Base-by-base conservation (phyloP, 1,140 invertebrate species). In the Zaprionus ghesquierei region DNA sequence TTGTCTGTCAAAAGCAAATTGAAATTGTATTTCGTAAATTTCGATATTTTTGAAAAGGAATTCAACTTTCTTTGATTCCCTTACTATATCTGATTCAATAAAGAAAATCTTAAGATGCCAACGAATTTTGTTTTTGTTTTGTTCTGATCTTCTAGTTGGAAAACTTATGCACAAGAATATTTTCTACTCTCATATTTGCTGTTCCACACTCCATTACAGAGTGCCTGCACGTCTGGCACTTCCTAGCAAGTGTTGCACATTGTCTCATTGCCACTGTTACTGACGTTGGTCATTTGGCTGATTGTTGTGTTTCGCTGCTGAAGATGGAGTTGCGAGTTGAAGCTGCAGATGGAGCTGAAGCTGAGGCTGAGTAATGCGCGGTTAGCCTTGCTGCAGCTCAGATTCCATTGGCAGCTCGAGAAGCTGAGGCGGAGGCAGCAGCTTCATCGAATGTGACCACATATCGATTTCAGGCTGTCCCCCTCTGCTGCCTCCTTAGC, bases 381-480 rank as follows among this genome's bases (percentile, higher is more conserved):
- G 69, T 72, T 66, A 61, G 35, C n/a, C 15, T n/a, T 6, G n/a
- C 35, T 49, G 56, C 44, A 12, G 31, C 44, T 22, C 31, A 51
- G 31, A 62, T 65, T 44, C 62, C 35, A 23, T 44, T 29, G 60
- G 70, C 66, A 50, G 75, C 59, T 73, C 35, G 35, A 3, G 33
- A 13, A 4, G 35, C n/a, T n/a, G 2, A n/a, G 35, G 12, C 9
- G 31, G 15, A 12, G 79, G 58, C 63, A 60, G 68, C 68, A 56
- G 41, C 41, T 12, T 12, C 27, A 50, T 65, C 58, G 72, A 84
- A 79, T 84, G 53, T 66, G 65, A 38, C 70, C 69, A 75, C 46
- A 78, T 89, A 89, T 89, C 85, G 84, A 89, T 89, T 89, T 89
- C 84, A 87, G 62, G 38, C 71, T 63, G 41, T 66, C 49, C 38